A percentile compares a stretch with the other conserved stretches of the same genome.
These are phyloP conservation scores for Bombus impatiens DNA, from an alignment of 1,140 invertebrate species.

Conservation along the genomic window DNA sequence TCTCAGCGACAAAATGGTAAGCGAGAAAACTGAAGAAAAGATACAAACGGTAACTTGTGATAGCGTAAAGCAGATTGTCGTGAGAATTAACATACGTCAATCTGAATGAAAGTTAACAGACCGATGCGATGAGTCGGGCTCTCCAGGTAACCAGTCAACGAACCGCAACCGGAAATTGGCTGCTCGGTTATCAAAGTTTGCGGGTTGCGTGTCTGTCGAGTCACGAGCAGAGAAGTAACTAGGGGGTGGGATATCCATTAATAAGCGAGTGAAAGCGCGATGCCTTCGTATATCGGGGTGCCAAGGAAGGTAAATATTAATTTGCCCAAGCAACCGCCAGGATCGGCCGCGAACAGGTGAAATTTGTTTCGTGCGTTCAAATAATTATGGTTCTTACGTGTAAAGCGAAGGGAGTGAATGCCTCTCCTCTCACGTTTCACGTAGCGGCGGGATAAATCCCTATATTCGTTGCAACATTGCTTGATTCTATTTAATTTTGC, in stretches of 20 bases:
- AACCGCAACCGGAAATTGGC: conserved; percentile 82
- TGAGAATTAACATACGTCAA: conserved; percentile 67
- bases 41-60: background rate
- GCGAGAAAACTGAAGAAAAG: background rate
- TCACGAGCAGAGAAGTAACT: conserved; percentile 47
- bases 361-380: conserved; percentile 38
- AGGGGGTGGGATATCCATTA: conserved; percentile 79
- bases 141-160: conserved; percentile 72
- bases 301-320: conserved; percentile 81
- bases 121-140: conserved; percentile 76
- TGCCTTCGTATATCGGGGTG: conserved; percentile 73
- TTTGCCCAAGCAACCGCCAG: conserved; percentile 78
- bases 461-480: background rate
- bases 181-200: conserved; percentile 82
- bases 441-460: background rate
- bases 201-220: conserved; percentile 80
- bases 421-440: background rate
- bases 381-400: conserved; percentile 36
- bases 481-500: background rate
- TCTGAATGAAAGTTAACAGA: conserved; percentile 52
- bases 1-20: too few relatives aligned
- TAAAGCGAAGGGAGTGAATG: conserved; percentile 36
- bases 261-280: conserved; percentile 79
- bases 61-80: background rate
- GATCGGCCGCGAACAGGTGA: conserved; percentile 65